Evolutionary conservation across 2,113 vertebrate species (phyloP), one percentile per base, ranked within the genome.

Genomic region (Perccottus glenii): DNA sequence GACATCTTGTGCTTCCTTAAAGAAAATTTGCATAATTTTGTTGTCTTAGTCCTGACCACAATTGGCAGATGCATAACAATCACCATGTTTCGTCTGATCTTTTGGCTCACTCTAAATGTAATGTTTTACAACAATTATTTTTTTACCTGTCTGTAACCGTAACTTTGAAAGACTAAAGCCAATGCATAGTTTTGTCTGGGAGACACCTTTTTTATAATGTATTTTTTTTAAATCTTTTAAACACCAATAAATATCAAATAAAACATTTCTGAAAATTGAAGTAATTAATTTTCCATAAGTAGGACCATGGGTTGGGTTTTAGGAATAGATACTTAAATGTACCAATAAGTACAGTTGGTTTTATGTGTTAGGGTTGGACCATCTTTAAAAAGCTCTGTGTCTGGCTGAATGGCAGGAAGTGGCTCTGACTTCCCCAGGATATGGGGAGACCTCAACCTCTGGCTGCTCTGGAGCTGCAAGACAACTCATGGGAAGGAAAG

Each of bases 391-490:
- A 85, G 84, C 77, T 77, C 72, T 66, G 77, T 60, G 70, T 87
- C 87, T 80, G 81, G 75, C 77, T 93, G 90, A 93, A 94, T 94
- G 80, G 92, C 80, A 92, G 93, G 93, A 94, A 93, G 88, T 69
- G 61, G 69, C 82, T 88, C 75, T 85, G 82, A 85, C 87, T 93
- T 93, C 92, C 93, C 88, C 88, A 92, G 93, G 91, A 93, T 91
- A 90, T 78, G 73, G 61, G 62, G 53, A 80, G 19, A 85, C 69
- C 88, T 73, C 59, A 78, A 88, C 77, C 81, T 77, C 81, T 70
- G 76, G 64, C 81, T 79, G 56, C 52, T 3, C 51, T 40, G 65
- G 77, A 78, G 82, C 80, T 48, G 47, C 57, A 75, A 85, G 77
- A 81, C 73, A 64, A 83, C 77, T 78, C 68, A 80, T 43, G 0